A percentile compares a stretch with the other conserved stretches of the same genome.
Conservation (phyloP, 2,113 vertebrate genomes). For the Caretta caretta region DNA sequence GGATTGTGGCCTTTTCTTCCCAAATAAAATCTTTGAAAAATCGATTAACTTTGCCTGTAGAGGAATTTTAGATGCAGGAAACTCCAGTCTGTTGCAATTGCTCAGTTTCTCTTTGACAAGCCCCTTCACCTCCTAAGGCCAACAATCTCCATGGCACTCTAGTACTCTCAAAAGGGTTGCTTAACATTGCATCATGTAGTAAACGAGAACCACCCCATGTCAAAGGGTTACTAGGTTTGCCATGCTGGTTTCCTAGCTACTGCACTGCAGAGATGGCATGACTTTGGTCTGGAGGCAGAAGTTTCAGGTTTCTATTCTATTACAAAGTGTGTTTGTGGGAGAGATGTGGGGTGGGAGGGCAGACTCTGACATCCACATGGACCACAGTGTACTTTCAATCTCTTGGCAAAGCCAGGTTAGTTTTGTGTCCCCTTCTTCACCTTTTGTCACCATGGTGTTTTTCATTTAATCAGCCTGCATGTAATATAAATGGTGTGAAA, state of each 20-base stretch:
- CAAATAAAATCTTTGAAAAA: not conserved
- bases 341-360: not conserved
- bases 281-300: not conserved
- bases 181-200: not conserved
- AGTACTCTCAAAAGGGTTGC: not conserved
- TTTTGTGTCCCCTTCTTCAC: not conserved
- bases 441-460: not conserved
- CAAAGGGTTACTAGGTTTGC: not conserved
- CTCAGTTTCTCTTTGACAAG: too few relatives aligned
- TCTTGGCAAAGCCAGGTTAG: not conserved
- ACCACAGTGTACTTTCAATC: fast-evolving
- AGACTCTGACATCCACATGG: not conserved
- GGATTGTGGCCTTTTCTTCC: not conserved
- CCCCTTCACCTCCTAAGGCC: not conserved
- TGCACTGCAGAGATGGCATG: fast-evolving
- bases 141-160: fast-evolving
- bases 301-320: not conserved
- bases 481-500: not conserved
- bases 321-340: fast-evolving
- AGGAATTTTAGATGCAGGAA: not conserved
- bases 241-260: not conserved
- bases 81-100: too few relatives aligned
- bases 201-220: not conserved
- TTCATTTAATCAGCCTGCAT: not conserved
- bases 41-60: not conserved